Percentiles rank a stretch among this genome's conserved stretches.
These are phyloP conservation scores for Nyleta sp. DNA, from an alignment of 2,888 invertebrate genomes.

Conservation along the genomic window DNA sequence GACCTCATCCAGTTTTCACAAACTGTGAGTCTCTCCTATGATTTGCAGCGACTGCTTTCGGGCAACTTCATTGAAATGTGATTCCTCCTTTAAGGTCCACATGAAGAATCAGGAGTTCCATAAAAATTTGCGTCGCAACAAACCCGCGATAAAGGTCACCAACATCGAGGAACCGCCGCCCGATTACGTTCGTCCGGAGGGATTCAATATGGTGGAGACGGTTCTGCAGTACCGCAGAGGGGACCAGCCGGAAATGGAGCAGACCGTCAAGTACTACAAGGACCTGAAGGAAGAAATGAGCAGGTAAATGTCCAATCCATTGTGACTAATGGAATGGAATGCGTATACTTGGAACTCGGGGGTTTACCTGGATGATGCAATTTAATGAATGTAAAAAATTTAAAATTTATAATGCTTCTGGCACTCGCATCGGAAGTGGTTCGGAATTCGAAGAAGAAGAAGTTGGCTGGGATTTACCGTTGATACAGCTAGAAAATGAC, in stretches of 20 bases:
- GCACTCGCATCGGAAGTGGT: conserved; percentile 81
- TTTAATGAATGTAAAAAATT: conserved; percentile 73
- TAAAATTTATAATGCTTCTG: conserved; percentile 79
- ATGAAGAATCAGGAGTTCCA: conserved; percentile 87
- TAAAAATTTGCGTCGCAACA: conserved; percentile 86
- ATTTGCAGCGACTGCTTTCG: too few relatives aligned
- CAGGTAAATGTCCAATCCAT: conserved; percentile 78
- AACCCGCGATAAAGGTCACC: conserved; percentile 84
- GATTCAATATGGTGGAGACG: conserved; percentile 85
- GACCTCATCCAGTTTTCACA: conserved; percentile 84
- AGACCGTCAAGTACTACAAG: conserved; percentile 78
- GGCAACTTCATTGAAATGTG: too few relatives aligned
- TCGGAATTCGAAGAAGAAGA: conserved; percentile 84
- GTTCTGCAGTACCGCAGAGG: conserved; percentile 81
- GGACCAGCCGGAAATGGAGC: conserved; percentile 76
- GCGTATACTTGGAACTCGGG: background rate
- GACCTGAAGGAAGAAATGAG: conserved; percentile 82
- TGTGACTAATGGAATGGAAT: background rate
- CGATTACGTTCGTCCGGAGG: conserved; percentile 86
- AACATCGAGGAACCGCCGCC: conserved; percentile 84
- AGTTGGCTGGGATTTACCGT: conserved; percentile 86
- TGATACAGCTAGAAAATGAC: conserved; percentile 82
- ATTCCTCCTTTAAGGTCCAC: conserved; percentile 83
- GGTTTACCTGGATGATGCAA: conserved; percentile 62
- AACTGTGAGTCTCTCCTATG: conserved; percentile 82